Evolutionary conservation across 2,888 invertebrate species (phyloP), one percentile per base, ranked within the genome.

Genomic region (Cremastobaeus sp.): DNA sequence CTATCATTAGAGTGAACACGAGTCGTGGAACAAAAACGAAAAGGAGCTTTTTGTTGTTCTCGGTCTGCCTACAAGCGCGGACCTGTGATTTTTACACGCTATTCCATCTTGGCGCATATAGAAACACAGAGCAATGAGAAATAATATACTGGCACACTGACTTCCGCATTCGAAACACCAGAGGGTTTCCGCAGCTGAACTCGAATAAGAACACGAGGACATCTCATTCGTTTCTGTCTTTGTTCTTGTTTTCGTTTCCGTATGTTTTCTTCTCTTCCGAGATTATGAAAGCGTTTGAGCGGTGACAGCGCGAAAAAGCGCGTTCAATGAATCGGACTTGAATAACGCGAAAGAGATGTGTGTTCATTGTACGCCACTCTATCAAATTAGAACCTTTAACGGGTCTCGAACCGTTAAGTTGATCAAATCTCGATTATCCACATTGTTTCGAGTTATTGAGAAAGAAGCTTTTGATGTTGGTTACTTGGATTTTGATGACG

Each of bases 251-350:
- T 14, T 34, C 52, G 25, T 48, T 48, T n/a, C n/a, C 9, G 5
- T 18, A 28, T 50, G 12, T 39, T 25, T 32, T 43, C 52, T 41
- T 69, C 35, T 55, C 45, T 32, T 57, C 21, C 34, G 15, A 17
- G 48, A 59, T 35, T 77, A 77, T 74, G 74, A 76, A 76, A 82
- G 79, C 82, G 80, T 81, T 82, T 81, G 81, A 76, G 76, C 74
- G 76, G 81, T 84, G 84, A 84, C 84, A 81, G 76, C 80, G 84
- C 84, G 79, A 83, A 83, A 83, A 81, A 73, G 76, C 76, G 78
- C 79, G 79, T 75, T 79, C 81, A 81, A 83, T 81, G 82, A 82
- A 82, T 83, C 78, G 79, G 81, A 84, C 81, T 77, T 79, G 80
- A 79, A 81, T 79, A 81, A 82, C 77, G 77, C 75, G 78, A 80